Base-by-base conservation (phyloP, 2,888 invertebrate species). In the Melanostoma mellinum region DNA sequence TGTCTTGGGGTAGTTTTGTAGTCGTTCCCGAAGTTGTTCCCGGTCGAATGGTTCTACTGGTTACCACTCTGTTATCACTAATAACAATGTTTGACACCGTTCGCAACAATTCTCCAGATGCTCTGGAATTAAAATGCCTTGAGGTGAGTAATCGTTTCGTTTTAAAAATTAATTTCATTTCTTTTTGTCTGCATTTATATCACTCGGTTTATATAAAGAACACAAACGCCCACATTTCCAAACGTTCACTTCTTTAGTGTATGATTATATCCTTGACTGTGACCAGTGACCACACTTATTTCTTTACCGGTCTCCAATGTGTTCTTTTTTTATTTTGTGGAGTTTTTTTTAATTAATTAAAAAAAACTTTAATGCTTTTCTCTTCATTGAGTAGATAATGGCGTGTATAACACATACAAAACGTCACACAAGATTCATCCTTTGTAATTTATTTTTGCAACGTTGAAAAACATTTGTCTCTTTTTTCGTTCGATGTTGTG, bases 21-120 rank as follows among this genome's bases (percentile, higher is more conserved):
- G 94, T 94, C 48, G 94, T 94, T 86, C 94, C 94, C 3, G 94
- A 94, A 90, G 93, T 94, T 68, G 94, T 94, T 35, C 94, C 94
- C 0, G 94, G 94, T 6, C 91, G 94, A 33, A 94, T 94, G 94
- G 88, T 88, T 75, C 90, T 94, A 42, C 91, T 94, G 0, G 94
- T 94, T 85, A 94, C 94, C 52, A 94, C 94, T 3, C 90, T 94
- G 9, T 92, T 94, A 3, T 94, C 94, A 0, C 91, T 94, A 35
- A 93, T 94, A 89, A 94, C 94, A 75, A 94, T 94, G 94, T 94
- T 94, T 88, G 94, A 94, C 88, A 94, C 94, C 58, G 94, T 94
- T 87, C 93, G 94, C 89, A 93, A 94, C 89, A 94, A 94, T 89
- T 94, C 94, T 35, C 94, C 94, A 35, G 93, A 93, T 87, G 94